phyloP scores from a whole-genome alignment of 2,797 vertebrate species.

The Nothura maculosa region DNA sequence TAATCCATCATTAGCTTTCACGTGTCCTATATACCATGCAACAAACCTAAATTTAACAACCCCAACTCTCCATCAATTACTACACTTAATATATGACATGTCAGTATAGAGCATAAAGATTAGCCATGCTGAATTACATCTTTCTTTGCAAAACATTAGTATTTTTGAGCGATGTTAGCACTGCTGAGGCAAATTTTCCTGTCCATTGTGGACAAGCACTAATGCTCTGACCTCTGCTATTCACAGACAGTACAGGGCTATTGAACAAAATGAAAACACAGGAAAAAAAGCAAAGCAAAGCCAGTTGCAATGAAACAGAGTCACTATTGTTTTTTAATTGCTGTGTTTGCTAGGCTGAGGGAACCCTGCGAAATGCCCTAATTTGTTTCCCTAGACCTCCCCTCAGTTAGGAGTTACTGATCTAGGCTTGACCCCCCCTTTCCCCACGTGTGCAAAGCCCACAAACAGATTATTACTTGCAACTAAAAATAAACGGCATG shows the following conservation, averaged over 20 bases:
- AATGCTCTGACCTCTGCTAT: not conserved
- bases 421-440: slow-evolving; percentile 35
- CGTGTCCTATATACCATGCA: slow-evolving; percentile 49
- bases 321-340: not conserved
- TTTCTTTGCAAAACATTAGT: slow-evolving; percentile 44
- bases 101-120: slow-evolving; percentile 35
- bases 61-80: slow-evolving; percentile 41
- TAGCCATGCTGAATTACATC: slow-evolving; percentile 29
- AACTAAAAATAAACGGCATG: not conserved
- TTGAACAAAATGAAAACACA: not conserved
- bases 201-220: not conserved
- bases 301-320: not conserved
- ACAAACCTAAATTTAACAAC: slow-evolving; percentile 64
- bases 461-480: not conserved
- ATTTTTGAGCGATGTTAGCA: not conserved
- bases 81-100: slow-evolving; percentile 31
- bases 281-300: not conserved
- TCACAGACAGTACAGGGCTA: not conserved
- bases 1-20: slow-evolving; percentile 75
- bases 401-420: slow-evolving; percentile 23
- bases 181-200: not conserved
- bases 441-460: not conserved
- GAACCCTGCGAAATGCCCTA: slow-evolving; percentile 3
- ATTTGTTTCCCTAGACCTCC: not conserved
- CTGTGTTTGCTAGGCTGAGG: not conserved